Percentiles rank a stretch among this genome's conserved stretches.
Evolutionary conservation across 2,113 vertebrate genomes (phyloP).

Genomic region (Heliornis fulica): DNA sequence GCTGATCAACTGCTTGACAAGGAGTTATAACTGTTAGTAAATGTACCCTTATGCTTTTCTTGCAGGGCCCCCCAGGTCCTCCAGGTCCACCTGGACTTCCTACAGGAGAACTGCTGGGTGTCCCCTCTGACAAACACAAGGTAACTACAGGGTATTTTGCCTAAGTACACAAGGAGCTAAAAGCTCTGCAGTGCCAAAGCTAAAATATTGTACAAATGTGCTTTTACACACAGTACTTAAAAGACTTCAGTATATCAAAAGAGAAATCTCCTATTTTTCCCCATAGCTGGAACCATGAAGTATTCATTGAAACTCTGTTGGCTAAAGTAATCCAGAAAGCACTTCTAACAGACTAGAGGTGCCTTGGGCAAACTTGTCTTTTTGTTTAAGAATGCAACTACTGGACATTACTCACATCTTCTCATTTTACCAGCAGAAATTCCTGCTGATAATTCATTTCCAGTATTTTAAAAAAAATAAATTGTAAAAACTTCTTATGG

Average conservation of each 20-base stretch:
- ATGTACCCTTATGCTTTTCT: background rate
- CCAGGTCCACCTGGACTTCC: constrained; percentile 72
- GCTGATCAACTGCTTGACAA: background rate
- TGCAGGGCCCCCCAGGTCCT: constrained; percentile 69
- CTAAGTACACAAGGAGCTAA: background rate
- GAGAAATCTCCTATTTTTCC: background rate
- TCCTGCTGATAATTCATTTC: background rate
- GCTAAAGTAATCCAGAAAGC: background rate
- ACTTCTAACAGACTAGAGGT: background rate
- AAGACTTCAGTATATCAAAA: background rate
- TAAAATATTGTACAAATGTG: background rate
- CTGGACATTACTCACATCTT: background rate
- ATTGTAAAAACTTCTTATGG: background rate
- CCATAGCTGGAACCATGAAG: background rate
- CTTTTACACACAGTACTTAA: background rate
- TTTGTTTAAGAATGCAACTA: background rate
- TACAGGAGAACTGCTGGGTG: background rate
- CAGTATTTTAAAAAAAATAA: background rate
- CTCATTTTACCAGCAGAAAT: background rate
- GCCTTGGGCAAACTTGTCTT: background rate
- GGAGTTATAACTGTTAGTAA: background rate
- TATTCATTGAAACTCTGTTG: background rate
- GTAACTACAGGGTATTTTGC: constrained; percentile 48
- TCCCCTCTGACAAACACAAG: constrained; percentile 60
- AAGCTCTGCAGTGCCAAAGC: background rate